A percentile compares a stretch with the other conserved stretches of the same genome.
phyloP scores from a whole-genome alignment of 2,797 vertebrate genomes.

The Menidia menidia region DNA sequence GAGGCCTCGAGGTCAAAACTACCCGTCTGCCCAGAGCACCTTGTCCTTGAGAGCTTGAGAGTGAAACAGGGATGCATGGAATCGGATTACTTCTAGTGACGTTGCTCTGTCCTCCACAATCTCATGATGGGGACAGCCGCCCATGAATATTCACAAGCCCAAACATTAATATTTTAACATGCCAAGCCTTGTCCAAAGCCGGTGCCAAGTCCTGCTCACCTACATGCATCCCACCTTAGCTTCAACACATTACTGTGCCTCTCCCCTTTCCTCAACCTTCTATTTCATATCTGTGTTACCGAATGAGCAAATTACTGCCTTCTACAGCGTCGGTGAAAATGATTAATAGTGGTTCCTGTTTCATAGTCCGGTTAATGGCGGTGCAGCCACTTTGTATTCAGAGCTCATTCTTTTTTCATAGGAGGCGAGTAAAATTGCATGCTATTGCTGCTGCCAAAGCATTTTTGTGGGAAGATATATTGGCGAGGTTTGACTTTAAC shows the following conservation, averaged over 20 bases:
- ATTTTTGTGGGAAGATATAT: constrained; percentile 52
- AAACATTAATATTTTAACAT: constrained; percentile 81
- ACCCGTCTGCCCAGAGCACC: constrained; percentile 43
- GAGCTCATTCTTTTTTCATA: constrained; percentile 65
- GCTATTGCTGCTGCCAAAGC: constrained; percentile 54
- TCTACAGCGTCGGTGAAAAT: constrained; percentile 58
- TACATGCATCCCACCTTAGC: constrained; percentile 40
- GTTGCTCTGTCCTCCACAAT: constrained; percentile 69
- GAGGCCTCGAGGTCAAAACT: constrained; percentile 58
- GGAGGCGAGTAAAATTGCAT: constrained; percentile 60
- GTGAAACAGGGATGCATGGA: constrained; percentile 67
- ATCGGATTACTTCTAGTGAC: constrained; percentile 74
- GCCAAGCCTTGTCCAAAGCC: constrained; percentile 47
- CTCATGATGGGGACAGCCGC: constrained; percentile 52
- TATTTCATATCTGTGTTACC: constrained; percentile 64
- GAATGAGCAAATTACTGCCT: constrained; percentile 68
- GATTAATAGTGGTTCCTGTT: constrained; percentile 73
- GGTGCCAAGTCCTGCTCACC: constrained; percentile 52
- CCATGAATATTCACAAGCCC: constrained; percentile 79
- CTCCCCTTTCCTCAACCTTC: constrained; percentile 17
- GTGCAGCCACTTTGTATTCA: constrained; percentile 67
- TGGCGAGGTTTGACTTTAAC: constrained; percentile 36
- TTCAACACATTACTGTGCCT: constrained; percentile 41
- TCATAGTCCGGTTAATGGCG: constrained; percentile 60
- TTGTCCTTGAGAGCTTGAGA: constrained; percentile 80